A percentile compares a stretch with the other conserved stretches of the same genome.
phyloP scores from a whole-genome alignment of 2,888 invertebrate species.

The Psylliodes chrysocephalus region DNA sequence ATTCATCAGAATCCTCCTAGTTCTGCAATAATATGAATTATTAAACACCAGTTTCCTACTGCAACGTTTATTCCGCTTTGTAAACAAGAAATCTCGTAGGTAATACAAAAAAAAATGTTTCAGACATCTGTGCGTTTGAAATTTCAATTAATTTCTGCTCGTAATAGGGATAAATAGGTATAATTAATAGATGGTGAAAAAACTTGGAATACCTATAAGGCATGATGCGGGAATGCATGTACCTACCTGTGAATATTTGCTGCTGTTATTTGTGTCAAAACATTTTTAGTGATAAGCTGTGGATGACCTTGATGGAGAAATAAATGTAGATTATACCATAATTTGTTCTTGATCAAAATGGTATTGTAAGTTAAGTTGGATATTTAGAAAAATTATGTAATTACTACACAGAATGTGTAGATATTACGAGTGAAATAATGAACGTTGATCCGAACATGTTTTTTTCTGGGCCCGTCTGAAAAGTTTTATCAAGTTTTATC shows the following conservation, averaged over 20 bases:
- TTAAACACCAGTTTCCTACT: constrained; percentile 13
- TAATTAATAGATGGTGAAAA: constrained; percentile 7
- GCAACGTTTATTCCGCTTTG: constrained; percentile 13
- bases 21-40: constrained; percentile 19
- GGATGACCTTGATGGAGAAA: constrained; percentile 1
- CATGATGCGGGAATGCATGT: constrained; percentile 8
- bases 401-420: no score
- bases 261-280: constrained; percentile 8
- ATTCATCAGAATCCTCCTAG: constrained; percentile 2
- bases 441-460: no score
- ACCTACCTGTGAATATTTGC: constrained; percentile 7
- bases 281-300: background rate
- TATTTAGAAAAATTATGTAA: no score
- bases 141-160: constrained; percentile 18
- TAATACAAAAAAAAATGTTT: background rate
- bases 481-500: no score
- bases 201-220: constrained; percentile 11
- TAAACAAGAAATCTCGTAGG: constrained; percentile 17
- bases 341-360: no score
- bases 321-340: background rate
- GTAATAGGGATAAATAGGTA: constrained; percentile 10
- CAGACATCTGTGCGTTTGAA: constrained; percentile 13
- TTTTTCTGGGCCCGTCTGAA: no score
- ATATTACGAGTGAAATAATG: no score
- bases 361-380: no score